Evolutionary conservation across 2,797 vertebrate genomes (phyloP).

Genomic region (Acrossocheilus wenchowensis): DNA sequence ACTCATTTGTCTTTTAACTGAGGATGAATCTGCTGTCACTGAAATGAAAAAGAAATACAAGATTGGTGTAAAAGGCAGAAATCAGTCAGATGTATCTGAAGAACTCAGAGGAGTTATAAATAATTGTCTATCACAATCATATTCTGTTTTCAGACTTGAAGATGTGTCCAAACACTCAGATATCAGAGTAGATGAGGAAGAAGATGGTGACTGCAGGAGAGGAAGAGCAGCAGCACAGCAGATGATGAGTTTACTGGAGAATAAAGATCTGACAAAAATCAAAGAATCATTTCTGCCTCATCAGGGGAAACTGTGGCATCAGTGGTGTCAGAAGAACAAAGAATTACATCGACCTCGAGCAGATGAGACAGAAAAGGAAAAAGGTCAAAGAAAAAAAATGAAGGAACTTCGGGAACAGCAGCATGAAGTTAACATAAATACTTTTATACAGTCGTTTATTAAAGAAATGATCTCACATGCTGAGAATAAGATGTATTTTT

Average conservation of each 20-base stretch:
- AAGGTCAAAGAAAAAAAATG: not conserved
- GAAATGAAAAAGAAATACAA: constrained; percentile 42
- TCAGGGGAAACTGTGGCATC: not conserved
- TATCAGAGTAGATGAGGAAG: too few relatives aligned
- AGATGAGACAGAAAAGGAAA: not conserved
- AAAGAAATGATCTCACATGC: not conserved
- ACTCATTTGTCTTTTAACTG: constrained; percentile 71
- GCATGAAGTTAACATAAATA: not conserved
- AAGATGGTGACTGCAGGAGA: too few relatives aligned
- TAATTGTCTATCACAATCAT: constrained; percentile 49
- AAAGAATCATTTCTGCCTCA: not conserved
- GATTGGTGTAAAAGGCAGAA: constrained; percentile 75
- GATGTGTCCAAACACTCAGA: too few relatives aligned
- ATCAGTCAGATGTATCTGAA: constrained; percentile 65
- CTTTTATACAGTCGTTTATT: not conserved
- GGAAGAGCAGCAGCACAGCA: too few relatives aligned
- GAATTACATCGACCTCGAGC: not conserved
- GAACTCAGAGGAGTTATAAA: constrained; percentile 64
- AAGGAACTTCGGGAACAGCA: constrained; percentile 77
- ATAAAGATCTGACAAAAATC: not conserved
- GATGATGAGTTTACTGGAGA: not conserved
- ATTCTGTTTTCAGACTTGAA: not conserved
- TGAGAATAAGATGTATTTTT: not conserved
- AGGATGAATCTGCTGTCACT: constrained; percentile 49
- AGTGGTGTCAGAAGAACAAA: not conserved